phyloP scores from a whole-genome alignment of 2,797 vertebrate genomes.

The Tragelaphus eurycerus region DNA sequence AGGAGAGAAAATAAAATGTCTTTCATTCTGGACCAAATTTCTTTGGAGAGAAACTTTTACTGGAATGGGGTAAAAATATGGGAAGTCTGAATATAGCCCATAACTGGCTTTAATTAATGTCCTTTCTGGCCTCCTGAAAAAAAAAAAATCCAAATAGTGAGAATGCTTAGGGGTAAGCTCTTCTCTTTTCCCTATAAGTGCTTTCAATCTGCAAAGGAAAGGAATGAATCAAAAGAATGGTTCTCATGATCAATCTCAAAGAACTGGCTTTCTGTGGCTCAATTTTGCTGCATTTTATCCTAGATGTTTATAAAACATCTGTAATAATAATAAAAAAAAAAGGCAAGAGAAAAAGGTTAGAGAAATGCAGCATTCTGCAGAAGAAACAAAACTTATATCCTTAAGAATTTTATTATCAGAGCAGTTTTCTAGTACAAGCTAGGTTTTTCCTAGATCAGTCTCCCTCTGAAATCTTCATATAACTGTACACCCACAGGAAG shows the following conservation, averaged over 20 bases:
- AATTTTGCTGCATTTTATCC: background rate
- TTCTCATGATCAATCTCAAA: background rate
- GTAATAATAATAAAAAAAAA: background rate
- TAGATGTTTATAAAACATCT: background rate
- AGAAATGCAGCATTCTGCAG: background rate
- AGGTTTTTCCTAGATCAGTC: background rate
- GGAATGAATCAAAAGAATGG: background rate
- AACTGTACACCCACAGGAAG: background rate
- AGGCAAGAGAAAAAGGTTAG: background rate
- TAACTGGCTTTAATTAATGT: conserved; percentile 45
- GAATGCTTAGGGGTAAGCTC: background rate
- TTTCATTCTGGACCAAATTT: conserved; percentile 48
- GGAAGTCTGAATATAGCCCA: conserved; percentile 11
- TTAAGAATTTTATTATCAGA: conserved; percentile 1
- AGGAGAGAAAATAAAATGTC: conserved; percentile 61
- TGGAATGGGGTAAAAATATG: conserved; percentile 51
- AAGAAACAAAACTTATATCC: background rate
- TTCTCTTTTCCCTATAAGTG: background rate
- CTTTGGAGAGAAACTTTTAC: conserved; percentile 7
- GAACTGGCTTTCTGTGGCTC: background rate
- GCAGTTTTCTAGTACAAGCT: background rate
- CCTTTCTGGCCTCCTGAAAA: background rate
- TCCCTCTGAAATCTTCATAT: background rate
- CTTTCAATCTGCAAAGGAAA: background rate
- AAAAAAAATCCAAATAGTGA: background rate